Evolutionary conservation across 2,113 vertebrate genomes (phyloP).

Genomic region (cat (Felis catus)): DNA sequence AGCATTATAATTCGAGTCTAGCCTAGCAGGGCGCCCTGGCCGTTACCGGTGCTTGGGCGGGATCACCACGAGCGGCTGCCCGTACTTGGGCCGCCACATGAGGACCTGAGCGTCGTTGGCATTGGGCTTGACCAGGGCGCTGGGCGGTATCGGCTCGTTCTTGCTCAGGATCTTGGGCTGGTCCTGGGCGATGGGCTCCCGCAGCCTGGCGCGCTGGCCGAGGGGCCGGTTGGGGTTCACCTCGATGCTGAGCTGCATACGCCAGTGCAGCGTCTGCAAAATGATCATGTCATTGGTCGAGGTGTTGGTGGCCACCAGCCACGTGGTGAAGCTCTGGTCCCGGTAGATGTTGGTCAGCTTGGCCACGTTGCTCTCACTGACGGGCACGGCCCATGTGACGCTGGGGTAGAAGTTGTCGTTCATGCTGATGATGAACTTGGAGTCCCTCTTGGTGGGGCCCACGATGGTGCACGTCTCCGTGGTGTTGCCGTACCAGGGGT

Average conservation of each 20-base stretch:
- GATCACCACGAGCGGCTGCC: slow-evolving; percentile 94
- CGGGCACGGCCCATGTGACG: slow-evolving; percentile 97
- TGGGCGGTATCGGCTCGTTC: slow-evolving; percentile 94
- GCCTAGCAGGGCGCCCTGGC: slow-evolving; percentile 48
- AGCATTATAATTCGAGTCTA: slow-evolving; percentile 28
- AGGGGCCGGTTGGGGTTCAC: slow-evolving; percentile 92
- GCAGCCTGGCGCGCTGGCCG: slow-evolving; percentile 92
- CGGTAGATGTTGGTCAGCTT: slow-evolving; percentile 94
- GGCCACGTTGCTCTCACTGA: slow-evolving; percentile 95
- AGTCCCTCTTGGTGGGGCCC: slow-evolving; percentile 95
- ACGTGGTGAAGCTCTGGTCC: slow-evolving; percentile 98
- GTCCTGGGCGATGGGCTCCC: slow-evolving; percentile 92
- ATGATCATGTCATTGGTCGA: slow-evolving; percentile 91
- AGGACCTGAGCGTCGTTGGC: slow-evolving; percentile 99
- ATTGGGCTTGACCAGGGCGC: slow-evolving; percentile 97
- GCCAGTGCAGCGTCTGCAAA: slow-evolving; percentile 96
- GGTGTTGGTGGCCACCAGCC: slow-evolving; percentile 97
- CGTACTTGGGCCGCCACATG: slow-evolving; percentile 97
- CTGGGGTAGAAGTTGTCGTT: slow-evolving; percentile 99
- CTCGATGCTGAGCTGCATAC: slow-evolving; percentile 94
- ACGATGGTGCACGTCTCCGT: slow-evolving; percentile 96
- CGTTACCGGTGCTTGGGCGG: slow-evolving; percentile 91
- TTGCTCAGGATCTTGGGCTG: slow-evolving; percentile 93
- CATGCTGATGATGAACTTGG: slow-evolving; percentile 96
- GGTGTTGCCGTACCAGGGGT: slow-evolving; percentile 99